These are phyloP conservation scores for Anolis sagrei DNA, from an alignment of 2,113 vertebrate species.

Conservation along the genomic window DNA sequence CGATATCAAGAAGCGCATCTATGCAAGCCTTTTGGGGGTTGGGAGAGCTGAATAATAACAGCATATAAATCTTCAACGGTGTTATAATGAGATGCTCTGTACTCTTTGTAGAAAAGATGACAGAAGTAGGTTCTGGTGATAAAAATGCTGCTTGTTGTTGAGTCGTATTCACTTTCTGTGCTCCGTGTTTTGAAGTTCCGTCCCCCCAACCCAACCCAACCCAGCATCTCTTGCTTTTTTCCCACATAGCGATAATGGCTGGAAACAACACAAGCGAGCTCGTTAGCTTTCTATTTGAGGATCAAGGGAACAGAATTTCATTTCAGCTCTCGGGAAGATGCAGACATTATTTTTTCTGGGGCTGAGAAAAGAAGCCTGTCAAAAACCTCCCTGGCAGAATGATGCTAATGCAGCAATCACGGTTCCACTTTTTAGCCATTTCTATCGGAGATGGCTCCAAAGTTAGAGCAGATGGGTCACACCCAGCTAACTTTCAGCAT, in stretches of 20 bases:
- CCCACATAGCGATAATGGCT: neutral
- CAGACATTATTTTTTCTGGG: neutral
- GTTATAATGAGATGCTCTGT: constrained; percentile 3
- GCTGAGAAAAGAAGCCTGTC: neutral
- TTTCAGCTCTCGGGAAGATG: neutral
- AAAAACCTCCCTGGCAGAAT: neutral
- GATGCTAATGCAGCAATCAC: neutral
- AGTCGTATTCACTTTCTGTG: constrained; percentile 19
- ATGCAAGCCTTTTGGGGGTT: neutral
- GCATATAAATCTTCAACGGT: neutral
- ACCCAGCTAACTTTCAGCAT: no score
- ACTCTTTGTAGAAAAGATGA: neutral
- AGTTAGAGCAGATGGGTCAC: no score
- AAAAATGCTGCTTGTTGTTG: constrained; percentile 10
- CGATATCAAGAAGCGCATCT: neutral
- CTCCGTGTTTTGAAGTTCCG: constrained; percentile 7
- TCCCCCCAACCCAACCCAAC: neutral
- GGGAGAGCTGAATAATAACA: neutral
- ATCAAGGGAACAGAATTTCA: constrained; percentile 13
- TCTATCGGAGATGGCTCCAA: no score
- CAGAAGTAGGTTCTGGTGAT: constrained; percentile 30
- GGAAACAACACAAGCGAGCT: neutral
- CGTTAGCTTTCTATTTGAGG: constrained; percentile 30
- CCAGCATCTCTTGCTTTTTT: neutral
- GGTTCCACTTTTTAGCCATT: no score